Evolutionary conservation across 2,888 invertebrate genomes (phyloP).

Genomic region (Chromoteleia sp.): DNA sequence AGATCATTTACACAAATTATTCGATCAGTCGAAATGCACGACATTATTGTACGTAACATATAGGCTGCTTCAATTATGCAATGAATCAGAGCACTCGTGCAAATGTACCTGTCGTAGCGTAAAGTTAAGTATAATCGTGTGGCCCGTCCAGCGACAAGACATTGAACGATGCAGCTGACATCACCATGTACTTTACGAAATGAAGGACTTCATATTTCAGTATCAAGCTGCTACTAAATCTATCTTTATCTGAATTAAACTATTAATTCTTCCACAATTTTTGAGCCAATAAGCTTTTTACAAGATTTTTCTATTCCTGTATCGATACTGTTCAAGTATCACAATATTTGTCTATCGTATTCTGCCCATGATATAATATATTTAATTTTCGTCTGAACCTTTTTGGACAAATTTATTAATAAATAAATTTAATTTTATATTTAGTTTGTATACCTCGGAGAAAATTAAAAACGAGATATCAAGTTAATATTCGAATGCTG

Average conservation of each 20-base stretch:
- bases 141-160: conserved; percentile 23
- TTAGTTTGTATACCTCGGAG: neutral
- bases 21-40: conserved; percentile 10
- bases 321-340: no score
- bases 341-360: no score
- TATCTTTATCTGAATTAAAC: conserved; percentile 27
- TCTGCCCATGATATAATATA: no score
- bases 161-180: conserved; percentile 20
- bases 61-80: conserved; percentile 42
- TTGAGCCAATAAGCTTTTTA: neutral
- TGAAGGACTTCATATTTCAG: conserved; percentile 19
- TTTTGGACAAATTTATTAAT: neutral
- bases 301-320: neutral
- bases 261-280: conserved; percentile 14
- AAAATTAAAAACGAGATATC: neutral
- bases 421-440: neutral
- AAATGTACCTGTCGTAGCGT: conserved; percentile 23
- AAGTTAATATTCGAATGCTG: neutral
- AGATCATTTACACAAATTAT: neutral
- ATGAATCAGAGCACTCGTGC: conserved; percentile 42
- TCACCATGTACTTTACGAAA: conserved; percentile 6
- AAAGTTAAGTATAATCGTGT: conserved; percentile 37
- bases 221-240: conserved; percentile 4
- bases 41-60: conserved; percentile 12
- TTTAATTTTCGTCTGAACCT: neutral